phyloP scores from a whole-genome alignment of 2,888 invertebrate species.

The Cactoblastis cactorum region DNA sequence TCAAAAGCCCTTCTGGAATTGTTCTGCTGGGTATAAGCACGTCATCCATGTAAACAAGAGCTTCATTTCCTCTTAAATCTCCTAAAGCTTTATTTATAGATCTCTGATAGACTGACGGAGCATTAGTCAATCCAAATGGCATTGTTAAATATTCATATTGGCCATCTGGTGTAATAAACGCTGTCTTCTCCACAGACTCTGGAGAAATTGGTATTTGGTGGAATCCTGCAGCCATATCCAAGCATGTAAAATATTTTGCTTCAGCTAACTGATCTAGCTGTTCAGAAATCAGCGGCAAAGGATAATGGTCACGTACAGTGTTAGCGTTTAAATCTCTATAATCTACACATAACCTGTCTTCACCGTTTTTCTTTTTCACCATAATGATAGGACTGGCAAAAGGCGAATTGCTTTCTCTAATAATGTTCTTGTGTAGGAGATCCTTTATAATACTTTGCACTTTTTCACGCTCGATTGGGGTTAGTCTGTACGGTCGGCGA shows the following conservation, averaged over 20 bases:
- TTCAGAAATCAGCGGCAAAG: constrained; percentile 18
- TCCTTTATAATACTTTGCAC: constrained; percentile 19
- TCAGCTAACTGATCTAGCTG: constrained; percentile 15
- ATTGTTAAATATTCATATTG: constrained; percentile 13
- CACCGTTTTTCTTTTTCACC: constrained; percentile 27
- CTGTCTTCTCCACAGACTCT: too few species aligned
- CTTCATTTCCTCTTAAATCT: constrained; percentile 11
- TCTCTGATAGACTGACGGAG: constrained; percentile 19
- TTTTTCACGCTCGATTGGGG: constrained; percentile 1
- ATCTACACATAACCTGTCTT: constrained; percentile 25
- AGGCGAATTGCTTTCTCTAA: constrained; percentile 21
- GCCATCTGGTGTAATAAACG: too few species aligned
- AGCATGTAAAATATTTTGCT: constrained; percentile 4
- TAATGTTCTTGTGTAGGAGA: constrained; percentile 11
- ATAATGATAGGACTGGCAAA: constrained; percentile 26
- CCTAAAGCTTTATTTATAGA: constrained; percentile 17
- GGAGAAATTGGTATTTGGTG: too few species aligned
- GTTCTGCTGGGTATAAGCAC: constrained; percentile 16
- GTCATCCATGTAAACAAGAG: constrained; percentile 18
- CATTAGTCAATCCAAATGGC: constrained; percentile 15
- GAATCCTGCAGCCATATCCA: constrained; percentile 17
- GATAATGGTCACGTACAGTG: constrained; percentile 18
- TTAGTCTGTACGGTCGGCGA: background rate
- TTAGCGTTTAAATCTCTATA: constrained; percentile 22
- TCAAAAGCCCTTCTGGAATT: background rate